These are phyloP conservation scores for Chrysomela aeneicollis DNA, from an alignment of 2,888 invertebrate genomes.

Conservation along the genomic window DNA sequence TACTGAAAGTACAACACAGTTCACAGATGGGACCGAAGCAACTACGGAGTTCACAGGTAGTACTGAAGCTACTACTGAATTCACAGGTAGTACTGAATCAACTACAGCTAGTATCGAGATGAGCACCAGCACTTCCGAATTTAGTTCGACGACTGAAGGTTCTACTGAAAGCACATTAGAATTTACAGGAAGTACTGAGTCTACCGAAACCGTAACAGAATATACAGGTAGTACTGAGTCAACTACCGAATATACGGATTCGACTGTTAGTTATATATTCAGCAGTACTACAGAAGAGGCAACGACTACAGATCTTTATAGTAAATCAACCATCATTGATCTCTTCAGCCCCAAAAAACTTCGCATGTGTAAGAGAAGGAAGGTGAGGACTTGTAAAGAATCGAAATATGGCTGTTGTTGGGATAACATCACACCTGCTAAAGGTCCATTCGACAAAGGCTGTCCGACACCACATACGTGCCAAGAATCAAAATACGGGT, in stretches of 20 bases:
- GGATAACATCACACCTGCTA: conserved; percentile 77
- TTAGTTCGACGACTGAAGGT: conserved; percentile 33
- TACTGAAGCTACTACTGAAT: conserved; percentile 26
- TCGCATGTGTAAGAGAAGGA: conserved; percentile 68
- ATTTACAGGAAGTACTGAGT: conserved; percentile 21
- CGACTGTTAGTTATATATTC: conserved; percentile 26
- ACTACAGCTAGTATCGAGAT: conserved; percentile 23
- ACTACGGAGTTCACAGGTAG: conserved; percentile 37
- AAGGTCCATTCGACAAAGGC: conserved; percentile 84
- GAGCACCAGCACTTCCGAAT: neutral
- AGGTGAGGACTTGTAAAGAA: conserved; percentile 68
- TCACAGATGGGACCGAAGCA: conserved; percentile 21
- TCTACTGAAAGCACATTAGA: conserved; percentile 31
- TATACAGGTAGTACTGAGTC: conserved; percentile 50
- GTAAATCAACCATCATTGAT: conserved; percentile 65
- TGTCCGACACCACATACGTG: conserved; percentile 80
- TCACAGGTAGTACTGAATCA: conserved; percentile 28
- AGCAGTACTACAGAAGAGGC: conserved; percentile 36
- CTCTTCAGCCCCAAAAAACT: conserved; percentile 61
- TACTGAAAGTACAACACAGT: conserved; percentile 32
- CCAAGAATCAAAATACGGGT: conserved; percentile 77
- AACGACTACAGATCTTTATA: conserved; percentile 30
- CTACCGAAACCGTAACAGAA: conserved; percentile 24
- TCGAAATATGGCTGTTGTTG: conserved; percentile 85
- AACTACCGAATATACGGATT: conserved; percentile 30